Evolutionary conservation across 2,113 vertebrate genomes (phyloP), one percentile per base, ranked within the genome.

Genomic region (Potamarius usumacintae): DNA sequence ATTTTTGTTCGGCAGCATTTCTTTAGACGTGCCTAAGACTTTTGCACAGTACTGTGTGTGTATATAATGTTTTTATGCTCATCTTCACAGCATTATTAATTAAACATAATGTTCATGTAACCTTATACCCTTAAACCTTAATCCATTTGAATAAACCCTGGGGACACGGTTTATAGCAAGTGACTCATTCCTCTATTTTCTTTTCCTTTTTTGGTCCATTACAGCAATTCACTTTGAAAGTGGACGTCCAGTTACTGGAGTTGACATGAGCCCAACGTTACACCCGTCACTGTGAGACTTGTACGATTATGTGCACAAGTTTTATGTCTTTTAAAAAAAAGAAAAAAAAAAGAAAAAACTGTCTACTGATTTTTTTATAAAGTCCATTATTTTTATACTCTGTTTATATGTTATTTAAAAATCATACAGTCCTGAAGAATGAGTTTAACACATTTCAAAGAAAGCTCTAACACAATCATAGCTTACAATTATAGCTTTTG

Each of bases 201-300:
- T 52, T 9, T 50, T 30, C 22, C 53, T 85, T 30, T 57, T 60
- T 7, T 90, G 77, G 15, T 53, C 48, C 55, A 85, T 85, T 30
- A 12, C 92, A 96, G 95, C 55, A 89, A 7, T 95, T 96, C 48
- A 94, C 88, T 7, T 55, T 96, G 85, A 80, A 52, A 11, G 89
- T 95, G 83, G 89, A 15, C 63, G 88, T 88, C 25, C 89, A 92
- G 20, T 53, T 77, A 5, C 5, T 0, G 27, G 86, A 92, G 57
- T 86, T n/a, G 60, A 81, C n/a, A 11, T 62, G 79, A 92, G 18
- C 53, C 5, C 67, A 2, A 25, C 17, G 0, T 27, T 8, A 25
- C 57, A 81, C 1, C 18, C 11, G 11, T 77, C 4, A 0, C 11
- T 72, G 67, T 57, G n/a, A 65, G 48, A 77, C 25, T 2, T 48